A percentile compares a stretch with the other conserved stretches of the same genome.
phyloP scores from a whole-genome alignment of 1,140 invertebrate genomes.

The Laodelphax striatellus region DNA sequence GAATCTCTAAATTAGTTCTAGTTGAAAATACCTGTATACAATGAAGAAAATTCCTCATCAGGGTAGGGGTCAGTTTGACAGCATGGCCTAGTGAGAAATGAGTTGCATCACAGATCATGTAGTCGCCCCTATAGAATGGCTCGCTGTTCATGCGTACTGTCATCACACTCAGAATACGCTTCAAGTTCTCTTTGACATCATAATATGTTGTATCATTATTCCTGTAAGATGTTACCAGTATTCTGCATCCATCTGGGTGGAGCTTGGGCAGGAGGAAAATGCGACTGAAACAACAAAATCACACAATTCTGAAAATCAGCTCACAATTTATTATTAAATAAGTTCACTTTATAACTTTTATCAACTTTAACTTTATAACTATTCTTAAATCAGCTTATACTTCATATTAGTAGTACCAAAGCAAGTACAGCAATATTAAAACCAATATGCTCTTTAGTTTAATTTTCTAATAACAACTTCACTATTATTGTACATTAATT shows the following conservation, averaged over 20 bases:
- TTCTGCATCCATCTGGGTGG: slow-evolving; percentile 58
- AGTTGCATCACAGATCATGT: slow-evolving; percentile 58
- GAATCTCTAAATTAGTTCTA: too few species aligned
- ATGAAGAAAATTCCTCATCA: slow-evolving; percentile 64
- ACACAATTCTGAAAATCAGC: too few species aligned
- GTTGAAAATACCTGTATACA: slow-evolving; percentile 46
- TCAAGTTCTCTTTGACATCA: slow-evolving; percentile 50
- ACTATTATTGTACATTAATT: too few species aligned
- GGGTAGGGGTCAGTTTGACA: slow-evolving; percentile 55
- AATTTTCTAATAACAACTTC: too few species aligned
- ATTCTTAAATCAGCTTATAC: too few species aligned
- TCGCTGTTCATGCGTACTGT: slow-evolving; percentile 59
- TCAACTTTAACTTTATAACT: too few species aligned
- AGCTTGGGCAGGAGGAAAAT: slow-evolving; percentile 30
- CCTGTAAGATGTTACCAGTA: slow-evolving; percentile 51
- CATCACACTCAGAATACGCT: slow-evolving; percentile 62
- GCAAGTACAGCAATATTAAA: too few species aligned
- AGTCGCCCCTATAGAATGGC: slow-evolving; percentile 57
- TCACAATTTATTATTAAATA: too few species aligned
- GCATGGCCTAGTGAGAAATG: slow-evolving; percentile 56
- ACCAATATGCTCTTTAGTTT: too few species aligned
- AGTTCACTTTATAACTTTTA: too few species aligned
- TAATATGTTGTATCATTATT: slow-evolving; percentile 42
- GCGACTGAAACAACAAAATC: slow-evolving; percentile 4
- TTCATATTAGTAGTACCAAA: too few species aligned